These are phyloP conservation scores for Nephrotoma guestfalica DNA, from an alignment of 2,888 invertebrate genomes.

Conservation along the genomic window DNA sequence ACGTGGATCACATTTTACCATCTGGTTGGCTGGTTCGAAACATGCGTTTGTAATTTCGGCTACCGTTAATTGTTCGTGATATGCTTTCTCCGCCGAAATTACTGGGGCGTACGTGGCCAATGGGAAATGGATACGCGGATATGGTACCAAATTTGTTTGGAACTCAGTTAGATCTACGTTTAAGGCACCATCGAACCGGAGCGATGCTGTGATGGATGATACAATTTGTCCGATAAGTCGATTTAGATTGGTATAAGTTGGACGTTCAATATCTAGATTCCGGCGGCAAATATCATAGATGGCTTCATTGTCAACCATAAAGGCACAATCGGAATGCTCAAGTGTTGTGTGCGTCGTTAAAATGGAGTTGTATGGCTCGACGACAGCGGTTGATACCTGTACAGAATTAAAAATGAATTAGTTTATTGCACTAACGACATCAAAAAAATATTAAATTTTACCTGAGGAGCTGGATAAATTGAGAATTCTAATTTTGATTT, in stretches of 20 bases:
- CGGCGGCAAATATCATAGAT: slow-evolving; percentile 80
- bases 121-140: slow-evolving; percentile 91
- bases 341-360: slow-evolving; percentile 82
- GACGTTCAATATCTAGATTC: slow-evolving; percentile 72
- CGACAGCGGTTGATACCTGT: slow-evolving; percentile 50
- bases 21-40: slow-evolving; percentile 89
- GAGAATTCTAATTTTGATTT: slow-evolving; percentile 89
- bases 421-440: neutral
- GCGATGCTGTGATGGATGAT: slow-evolving; percentile 83
- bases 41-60: slow-evolving; percentile 89
- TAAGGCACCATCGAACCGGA: slow-evolving; percentile 82
- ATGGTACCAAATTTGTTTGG: slow-evolving; percentile 86
- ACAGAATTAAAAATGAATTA: neutral
- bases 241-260: slow-evolving; percentile 77
- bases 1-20: slow-evolving; percentile 85
- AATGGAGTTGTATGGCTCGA: slow-evolving; percentile 86
- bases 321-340: slow-evolving; percentile 77
- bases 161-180: slow-evolving; percentile 91
- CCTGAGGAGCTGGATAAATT: slow-evolving; percentile 89
- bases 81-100: slow-evolving; percentile 84
- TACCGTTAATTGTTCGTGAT: slow-evolving; percentile 81
- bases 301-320: slow-evolving; percentile 82
- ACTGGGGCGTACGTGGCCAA: slow-evolving; percentile 83
- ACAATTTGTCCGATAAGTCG: slow-evolving; percentile 79
- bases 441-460: slow-evolving; percentile 21